These are phyloP conservation scores for Rhopilema esculentum DNA, from an alignment of 30 jellyfish, hydroid and myxozoan species.

Conservation along the genomic window DNA sequence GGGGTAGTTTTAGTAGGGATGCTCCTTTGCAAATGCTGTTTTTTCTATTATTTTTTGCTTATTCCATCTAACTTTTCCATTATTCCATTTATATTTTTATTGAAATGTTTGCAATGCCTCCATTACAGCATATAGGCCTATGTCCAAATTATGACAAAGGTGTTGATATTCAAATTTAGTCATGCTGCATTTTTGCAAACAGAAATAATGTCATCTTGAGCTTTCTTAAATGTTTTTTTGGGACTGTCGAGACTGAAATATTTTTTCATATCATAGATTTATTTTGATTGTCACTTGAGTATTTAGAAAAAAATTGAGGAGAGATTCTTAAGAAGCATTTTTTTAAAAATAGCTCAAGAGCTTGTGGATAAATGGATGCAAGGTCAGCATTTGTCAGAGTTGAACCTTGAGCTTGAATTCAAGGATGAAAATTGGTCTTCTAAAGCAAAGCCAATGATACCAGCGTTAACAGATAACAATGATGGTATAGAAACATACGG, in stretches of 20 bases:
- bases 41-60: too few species aligned
- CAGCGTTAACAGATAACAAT: neutral
- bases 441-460: slow-evolving; percentile 36
- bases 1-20: too few species aligned
- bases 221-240: neutral
- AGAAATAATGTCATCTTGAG: neutral
- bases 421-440: slow-evolving; percentile 78
- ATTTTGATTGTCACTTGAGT: too few species aligned
- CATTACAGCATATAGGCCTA: too few species aligned
- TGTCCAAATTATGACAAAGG: too few species aligned
- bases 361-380: slow-evolving; percentile 81
- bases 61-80: too few species aligned
- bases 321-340: neutral
- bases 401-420: slow-evolving; percentile 70
- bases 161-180: neutral
- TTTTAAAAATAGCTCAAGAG: slow-evolving; percentile 68
- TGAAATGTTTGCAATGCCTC: too few species aligned
- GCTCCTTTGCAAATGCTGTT: too few species aligned
- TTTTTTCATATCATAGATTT: too few species aligned
- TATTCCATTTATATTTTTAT: too few species aligned
- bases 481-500: slow-evolving; percentile 46
- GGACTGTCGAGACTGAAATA: neutral
- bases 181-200: too few species aligned
- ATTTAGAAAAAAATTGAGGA: neutral
- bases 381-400: slow-evolving; percentile 53